Conservation (phyloP, 2,797 vertebrate genomes). For the Sciurus vulgaris region DNA sequence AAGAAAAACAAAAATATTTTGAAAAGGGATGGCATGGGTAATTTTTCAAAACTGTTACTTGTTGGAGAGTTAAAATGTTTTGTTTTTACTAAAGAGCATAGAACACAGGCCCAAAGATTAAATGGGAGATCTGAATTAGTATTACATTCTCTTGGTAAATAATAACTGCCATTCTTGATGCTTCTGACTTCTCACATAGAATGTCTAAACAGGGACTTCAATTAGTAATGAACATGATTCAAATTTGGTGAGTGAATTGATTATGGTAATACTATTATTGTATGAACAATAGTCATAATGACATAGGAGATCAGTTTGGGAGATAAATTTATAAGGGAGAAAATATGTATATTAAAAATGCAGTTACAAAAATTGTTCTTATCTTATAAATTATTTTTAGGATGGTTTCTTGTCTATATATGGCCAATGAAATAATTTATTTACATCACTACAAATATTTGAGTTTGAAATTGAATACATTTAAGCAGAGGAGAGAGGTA, state of each 20-base stretch:
- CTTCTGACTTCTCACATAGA: neutral
- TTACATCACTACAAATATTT: neutral
- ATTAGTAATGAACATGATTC: neutral
- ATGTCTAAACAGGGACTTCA: neutral
- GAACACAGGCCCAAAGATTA: neutral
- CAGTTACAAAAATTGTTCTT: neutral
- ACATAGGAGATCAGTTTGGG: neutral
- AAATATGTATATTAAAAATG: neutral
- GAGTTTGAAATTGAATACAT: neutral
- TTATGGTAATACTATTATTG: neutral
- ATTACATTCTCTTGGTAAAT: neutral
- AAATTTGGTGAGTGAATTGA: neutral
- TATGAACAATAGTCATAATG: neutral
- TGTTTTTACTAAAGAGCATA: constrained; percentile 42
- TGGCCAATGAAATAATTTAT: neutral
- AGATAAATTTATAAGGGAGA: neutral
- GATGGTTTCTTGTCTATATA: neutral
- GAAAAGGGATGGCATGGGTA: constrained; percentile 10
- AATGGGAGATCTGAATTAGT: neutral
- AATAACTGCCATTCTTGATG: constrained; percentile 3
- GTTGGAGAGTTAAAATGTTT: neutral
- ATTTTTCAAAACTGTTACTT: neutral
- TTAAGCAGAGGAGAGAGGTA: neutral
- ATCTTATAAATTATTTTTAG: constrained; percentile 12
- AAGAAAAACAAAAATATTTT: neutral